A percentile compares a stretch with the other conserved stretches of the same genome.
phyloP scores from a whole-genome alignment of 2,888 invertebrate genomes.

The Lithophane leautieri region DNA sequence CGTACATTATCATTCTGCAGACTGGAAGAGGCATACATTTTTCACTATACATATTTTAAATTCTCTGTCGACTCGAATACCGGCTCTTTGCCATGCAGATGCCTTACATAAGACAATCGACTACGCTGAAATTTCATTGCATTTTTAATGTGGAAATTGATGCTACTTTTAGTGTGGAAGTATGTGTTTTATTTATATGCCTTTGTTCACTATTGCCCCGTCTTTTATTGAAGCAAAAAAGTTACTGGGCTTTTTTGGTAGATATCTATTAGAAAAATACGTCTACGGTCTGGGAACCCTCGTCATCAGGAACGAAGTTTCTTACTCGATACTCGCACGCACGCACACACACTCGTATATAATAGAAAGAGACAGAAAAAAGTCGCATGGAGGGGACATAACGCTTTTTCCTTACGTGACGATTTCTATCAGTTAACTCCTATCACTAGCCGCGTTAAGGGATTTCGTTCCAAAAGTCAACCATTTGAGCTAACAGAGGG shows the following conservation, averaged over 20 bases:
- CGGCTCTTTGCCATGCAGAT: constrained; percentile 64
- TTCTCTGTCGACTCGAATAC: constrained; percentile 37
- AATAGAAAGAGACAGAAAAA: too few species aligned
- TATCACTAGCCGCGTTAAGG: too few species aligned
- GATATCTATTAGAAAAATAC: too few species aligned
- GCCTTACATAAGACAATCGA: constrained; percentile 57
- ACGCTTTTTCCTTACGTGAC: too few species aligned
- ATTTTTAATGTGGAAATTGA: constrained; percentile 60
- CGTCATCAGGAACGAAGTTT: too few species aligned
- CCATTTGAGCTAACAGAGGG: not conserved
- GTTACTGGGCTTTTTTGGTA: not conserved
- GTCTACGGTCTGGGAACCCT: too few species aligned
- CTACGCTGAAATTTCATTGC: constrained; percentile 59
- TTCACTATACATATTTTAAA: constrained; percentile 63
- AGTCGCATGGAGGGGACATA: too few species aligned
- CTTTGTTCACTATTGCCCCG: constrained; percentile 11
- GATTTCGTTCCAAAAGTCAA: not conserved
- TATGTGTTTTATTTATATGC: constrained; percentile 19
- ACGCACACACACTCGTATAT: too few species aligned
- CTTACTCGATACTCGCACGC: too few species aligned
- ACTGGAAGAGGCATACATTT: constrained; percentile 50
- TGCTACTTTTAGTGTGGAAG: constrained; percentile 22
- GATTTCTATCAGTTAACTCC: too few species aligned
- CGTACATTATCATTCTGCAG: constrained; percentile 23
- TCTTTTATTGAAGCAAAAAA: not conserved